Evolutionary conservation across 30 jellyfish, hydroid and myxozoan genomes (phyloP), one percentile per base, ranked within the genome.

Genomic region (Catostylus mosaicus): DNA sequence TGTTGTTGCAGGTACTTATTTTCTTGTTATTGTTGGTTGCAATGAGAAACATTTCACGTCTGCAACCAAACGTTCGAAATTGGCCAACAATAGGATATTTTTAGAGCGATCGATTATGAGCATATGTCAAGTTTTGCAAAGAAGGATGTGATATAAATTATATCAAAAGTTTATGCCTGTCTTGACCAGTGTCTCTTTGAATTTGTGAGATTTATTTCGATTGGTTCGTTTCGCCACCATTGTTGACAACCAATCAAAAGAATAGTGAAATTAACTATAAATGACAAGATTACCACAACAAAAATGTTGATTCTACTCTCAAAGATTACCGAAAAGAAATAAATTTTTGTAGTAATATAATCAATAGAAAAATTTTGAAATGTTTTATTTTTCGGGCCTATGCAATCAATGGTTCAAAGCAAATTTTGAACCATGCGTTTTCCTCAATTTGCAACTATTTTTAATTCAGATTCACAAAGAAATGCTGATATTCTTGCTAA

Each of bases 401-500:
- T 40, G 54, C 7, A 7, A 5, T 40, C 7, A 5, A 40, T 40
- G 7, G 7, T 7, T 14, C 7, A 40, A 40, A 5, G 14, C 54
- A 40, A 7, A 7, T 7, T 40, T 40, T 40, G 54, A 7, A 40
- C 54, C 14, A 40, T 14, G 7, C 11, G 7, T 40, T 14, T 40
- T 5, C 14, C 54, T 62, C 67, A 7, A 52, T 52, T 7, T 52
- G 7, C 29, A 3, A 16, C 24, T 52, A 4, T 52, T 76, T 54
- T 35, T 1, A 0, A 3, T 71, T 4, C 54, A 83, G 93, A 35
- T 56, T n/a, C 93, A 0, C 93, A 83, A 38, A 31, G 73, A 52
- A 27, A 57, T 20, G 93, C 93, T 8, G 79, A 83, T 11, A 57
- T 48, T 1, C 37, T 83, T 6, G 93, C 86, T 8, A 71, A 83